A percentile compares a stretch with the other conserved stretches of the same genome.
Evolutionary conservation across 2,113 vertebrate species (phyloP).

Genomic region (Columba janthina): DNA sequence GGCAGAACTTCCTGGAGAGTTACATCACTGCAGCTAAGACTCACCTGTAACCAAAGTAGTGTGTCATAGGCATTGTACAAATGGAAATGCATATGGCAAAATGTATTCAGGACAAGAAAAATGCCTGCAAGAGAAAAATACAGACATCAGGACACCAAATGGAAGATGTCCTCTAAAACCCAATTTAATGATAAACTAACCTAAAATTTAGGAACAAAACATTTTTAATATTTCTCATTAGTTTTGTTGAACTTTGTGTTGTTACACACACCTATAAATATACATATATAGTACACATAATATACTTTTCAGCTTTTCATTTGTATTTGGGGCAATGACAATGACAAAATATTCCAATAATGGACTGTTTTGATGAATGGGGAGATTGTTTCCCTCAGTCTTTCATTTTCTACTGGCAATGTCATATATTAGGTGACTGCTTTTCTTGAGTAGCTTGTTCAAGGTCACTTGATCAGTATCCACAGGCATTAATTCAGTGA

Average conservation of each 20-base stretch:
- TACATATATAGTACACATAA: not conserved
- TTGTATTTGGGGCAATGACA: not conserved
- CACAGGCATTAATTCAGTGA: not conserved
- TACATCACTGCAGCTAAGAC: not conserved
- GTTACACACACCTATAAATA: not conserved
- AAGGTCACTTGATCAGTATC: not conserved
- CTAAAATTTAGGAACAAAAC: not conserved
- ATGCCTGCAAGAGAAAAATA: not conserved
- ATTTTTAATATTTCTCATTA: not conserved
- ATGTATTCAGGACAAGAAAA: not conserved
- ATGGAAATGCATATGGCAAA: not conserved
- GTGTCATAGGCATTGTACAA: not conserved
- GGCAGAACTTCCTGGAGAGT: slow-evolving; percentile 5
- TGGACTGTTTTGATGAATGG: not conserved
- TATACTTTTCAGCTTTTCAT: not conserved
- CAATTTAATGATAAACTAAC: not conserved
- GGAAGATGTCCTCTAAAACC: not conserved
- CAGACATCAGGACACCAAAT: not conserved
- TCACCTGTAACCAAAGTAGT: not conserved
- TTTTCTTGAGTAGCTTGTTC: not conserved
- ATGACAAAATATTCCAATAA: not conserved
- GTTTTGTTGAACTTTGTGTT: not conserved
- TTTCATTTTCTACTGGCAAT: not conserved
- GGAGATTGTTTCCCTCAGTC: not conserved
- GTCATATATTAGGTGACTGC: not conserved